Evolutionary conservation across 92 coral and sea anemone species (phyloP).

Genomic region (Scolanthus callimorphus): DNA sequence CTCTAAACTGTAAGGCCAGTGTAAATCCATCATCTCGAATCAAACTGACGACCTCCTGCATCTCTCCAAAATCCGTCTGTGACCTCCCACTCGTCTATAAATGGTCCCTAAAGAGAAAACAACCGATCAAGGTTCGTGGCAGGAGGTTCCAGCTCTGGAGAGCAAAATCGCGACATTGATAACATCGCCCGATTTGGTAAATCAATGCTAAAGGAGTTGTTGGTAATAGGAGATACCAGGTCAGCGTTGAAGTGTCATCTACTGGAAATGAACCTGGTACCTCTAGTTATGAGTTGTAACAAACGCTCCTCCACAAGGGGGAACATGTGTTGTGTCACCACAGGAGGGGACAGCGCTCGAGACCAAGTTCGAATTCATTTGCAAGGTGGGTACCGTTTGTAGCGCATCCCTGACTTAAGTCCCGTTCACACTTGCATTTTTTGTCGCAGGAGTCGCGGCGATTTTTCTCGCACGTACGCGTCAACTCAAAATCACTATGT

Average conservation of each 20-base stretch:
- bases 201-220: conserved; percentile 19
- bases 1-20: conserved; percentile 47
- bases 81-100: conserved; percentile 22
- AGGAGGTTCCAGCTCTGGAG: conserved; percentile 8
- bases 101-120: conserved; percentile 57
- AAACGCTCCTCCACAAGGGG: conserved; percentile 55
- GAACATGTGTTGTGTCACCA: conserved; percentile 54
- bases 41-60: conserved; percentile 48
- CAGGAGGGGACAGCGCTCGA: conserved; percentile 40
- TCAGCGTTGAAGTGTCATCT: conserved; percentile 27
- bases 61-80: conserved; percentile 18
- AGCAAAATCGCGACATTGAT: conserved; percentile 37
- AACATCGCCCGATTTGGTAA: conserved; percentile 44
- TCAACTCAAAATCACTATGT: too few relatives aligned
- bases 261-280: conserved; percentile 39
- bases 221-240: conserved; percentile 10
- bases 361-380: conserved; percentile 44
- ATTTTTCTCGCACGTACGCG: too few relatives aligned
- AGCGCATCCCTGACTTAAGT: too few relatives aligned
- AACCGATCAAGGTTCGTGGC: not conserved
- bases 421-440: too few relatives aligned
- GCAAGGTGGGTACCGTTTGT: too few relatives aligned
- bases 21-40: conserved; percentile 53
- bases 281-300: conserved; percentile 52
- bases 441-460: too few relatives aligned